Conservation (phyloP, 1,140 invertebrate genomes). For the Bombus haemorrhoidalis region DNA sequence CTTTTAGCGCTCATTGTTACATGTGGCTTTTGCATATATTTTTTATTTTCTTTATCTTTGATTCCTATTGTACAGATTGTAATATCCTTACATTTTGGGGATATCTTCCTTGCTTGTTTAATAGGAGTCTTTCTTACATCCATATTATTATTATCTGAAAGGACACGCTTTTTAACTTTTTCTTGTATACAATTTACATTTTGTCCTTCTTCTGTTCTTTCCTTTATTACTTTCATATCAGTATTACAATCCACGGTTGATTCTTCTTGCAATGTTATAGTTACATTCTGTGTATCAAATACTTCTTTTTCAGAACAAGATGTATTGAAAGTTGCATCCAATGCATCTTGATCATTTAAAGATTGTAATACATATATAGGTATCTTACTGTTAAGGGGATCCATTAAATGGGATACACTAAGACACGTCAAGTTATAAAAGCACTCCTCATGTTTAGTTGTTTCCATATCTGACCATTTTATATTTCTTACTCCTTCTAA, state of each 20-base stretch:
- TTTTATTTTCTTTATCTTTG: conserved; percentile 77
- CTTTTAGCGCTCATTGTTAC: conserved; percentile 76
- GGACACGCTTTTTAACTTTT: conserved; percentile 74
- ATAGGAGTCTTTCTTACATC: conserved; percentile 59
- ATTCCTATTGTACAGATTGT: conserved; percentile 4
- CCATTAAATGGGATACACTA: conserved; percentile 58
- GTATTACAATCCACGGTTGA: not conserved
- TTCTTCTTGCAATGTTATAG: conserved; percentile 48
- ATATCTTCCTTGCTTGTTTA: conserved; percentile 71
- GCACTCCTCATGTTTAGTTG: conserved; percentile 61
- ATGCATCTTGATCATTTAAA: conserved; percentile 32
- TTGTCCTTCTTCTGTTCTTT: conserved; percentile 21
- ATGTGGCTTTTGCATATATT: conserved; percentile 57
- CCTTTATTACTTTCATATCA: not conserved
- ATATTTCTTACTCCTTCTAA: conserved; percentile 81
- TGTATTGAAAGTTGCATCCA: conserved; percentile 53
- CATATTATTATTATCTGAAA: conserved; percentile 74
- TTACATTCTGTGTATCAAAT: conserved; percentile 19
- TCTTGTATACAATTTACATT: conserved; percentile 1
- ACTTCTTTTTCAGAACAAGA: conserved; percentile 29
- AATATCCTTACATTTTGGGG: conserved; percentile 53
- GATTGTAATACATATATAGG: conserved; percentile 44
- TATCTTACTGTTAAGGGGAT: conserved; percentile 63
- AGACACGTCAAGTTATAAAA: conserved; percentile 72
- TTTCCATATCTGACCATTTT: conserved; percentile 79